phyloP scores from a whole-genome alignment of 2,113 vertebrate species.

The Misgurnus anguillicaudatus region DNA sequence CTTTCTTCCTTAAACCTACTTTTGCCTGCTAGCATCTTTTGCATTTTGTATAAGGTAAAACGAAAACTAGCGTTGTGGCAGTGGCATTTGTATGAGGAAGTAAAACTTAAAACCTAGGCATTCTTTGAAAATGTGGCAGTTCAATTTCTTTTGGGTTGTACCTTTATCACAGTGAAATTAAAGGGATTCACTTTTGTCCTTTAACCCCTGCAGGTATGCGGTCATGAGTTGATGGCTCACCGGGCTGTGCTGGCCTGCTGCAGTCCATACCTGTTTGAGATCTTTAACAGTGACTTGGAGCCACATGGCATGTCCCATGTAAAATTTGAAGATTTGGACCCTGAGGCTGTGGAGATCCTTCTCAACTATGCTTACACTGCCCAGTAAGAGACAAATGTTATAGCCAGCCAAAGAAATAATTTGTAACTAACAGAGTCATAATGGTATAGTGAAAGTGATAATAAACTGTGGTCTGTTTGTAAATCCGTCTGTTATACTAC shows the following conservation, averaged over 20 bases:
- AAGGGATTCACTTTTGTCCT: not conserved
- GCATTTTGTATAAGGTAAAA: no score
- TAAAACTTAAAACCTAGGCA: no score
- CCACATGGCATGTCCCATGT: slow-evolving; percentile 92
- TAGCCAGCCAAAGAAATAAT: no score
- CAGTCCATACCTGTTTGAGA: slow-evolving; percentile 97
- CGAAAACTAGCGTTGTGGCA: no score
- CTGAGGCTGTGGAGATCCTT: slow-evolving; percentile 94
- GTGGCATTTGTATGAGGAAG: no score
- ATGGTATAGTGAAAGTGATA: no score
- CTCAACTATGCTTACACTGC: slow-evolving; percentile 98
- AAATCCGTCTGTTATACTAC: no score
- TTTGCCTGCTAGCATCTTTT: no score
- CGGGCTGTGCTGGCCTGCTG: slow-evolving; percentile 97
- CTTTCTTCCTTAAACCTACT: no score
- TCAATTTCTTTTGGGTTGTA: no score
- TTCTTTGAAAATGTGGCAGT: no score
- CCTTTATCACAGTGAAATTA: not conserved
- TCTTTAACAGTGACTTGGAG: slow-evolving; percentile 94
- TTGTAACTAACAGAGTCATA: not conserved
- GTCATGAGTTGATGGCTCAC: slow-evolving; percentile 95
- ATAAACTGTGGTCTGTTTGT: not conserved
- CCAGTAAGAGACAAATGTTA: slow-evolving; percentile 80
- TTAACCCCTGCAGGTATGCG: slow-evolving; percentile 83
- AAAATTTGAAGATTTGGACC: slow-evolving; percentile 97